Evolutionary conservation across 2,888 invertebrate genomes (phyloP), one percentile per base, ranked within the genome.

Genomic region (Dasypogon diadema): DNA sequence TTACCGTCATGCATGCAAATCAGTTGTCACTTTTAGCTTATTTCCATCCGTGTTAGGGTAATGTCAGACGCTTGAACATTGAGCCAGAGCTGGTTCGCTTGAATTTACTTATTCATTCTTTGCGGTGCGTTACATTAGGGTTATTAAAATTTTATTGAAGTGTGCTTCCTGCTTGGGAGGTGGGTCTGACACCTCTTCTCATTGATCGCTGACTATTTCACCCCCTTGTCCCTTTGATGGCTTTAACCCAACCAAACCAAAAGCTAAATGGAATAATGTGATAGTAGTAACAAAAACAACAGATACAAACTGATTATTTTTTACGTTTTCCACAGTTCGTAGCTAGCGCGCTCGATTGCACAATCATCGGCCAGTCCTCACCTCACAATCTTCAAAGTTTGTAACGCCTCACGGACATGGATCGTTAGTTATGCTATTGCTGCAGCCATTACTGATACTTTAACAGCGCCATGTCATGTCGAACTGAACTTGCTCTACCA

Each of bases 131-230:
- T 48, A 68, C 24, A 48, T 68, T 68, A 68, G 48, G 65, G 48
- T 48, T 46, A 68, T 68, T 68, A 68, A 68, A 68, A 68, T 68
- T 68, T 68, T 48, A 68, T 68, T 68, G 65, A 68, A 37, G 65
- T 48, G 48, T 68, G 48, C 65, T 68, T 68, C 65, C 65, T 68
- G 65, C 48, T 16, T 21, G 14, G 6, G 48, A 48, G 26, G 65
- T 68, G 24, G 65, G 48, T 24, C 14, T 68, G 12, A 46, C 22
- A 48, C 26, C 65, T 48, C 16, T 12, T 22, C 8, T 68, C 24
- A 5, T 10, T 14, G n/a, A 48, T 48, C 5, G n/a, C n/a, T 48
- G 5, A 5, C 5, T n/a, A 48, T 5, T 48, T 10, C 48, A 48
- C n/a, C 48, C 2, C 16, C 48, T 48, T 5, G 14, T 48, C 48